phyloP scores from a whole-genome alignment of 2,888 invertebrate genomes.

The Alsophila aescularia region DNA sequence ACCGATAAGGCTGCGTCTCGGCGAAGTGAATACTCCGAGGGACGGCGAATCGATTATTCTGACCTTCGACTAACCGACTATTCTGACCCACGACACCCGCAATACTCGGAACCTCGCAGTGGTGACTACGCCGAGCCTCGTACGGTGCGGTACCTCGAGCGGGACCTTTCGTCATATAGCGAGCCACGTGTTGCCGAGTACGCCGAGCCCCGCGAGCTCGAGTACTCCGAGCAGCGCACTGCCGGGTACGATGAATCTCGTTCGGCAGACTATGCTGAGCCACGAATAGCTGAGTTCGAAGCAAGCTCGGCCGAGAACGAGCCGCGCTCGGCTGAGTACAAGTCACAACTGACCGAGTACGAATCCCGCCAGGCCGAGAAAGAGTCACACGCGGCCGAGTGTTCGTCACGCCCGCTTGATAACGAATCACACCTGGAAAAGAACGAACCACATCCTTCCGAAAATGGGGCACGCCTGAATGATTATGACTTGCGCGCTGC shows the following conservation, averaged over 20 bases:
- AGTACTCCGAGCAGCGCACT: background rate
- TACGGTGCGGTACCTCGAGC: slow-evolving; percentile 19
- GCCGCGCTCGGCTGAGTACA: slow-evolving; percentile 1
- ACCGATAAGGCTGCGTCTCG: slow-evolving; percentile 1
- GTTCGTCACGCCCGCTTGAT: too few relatives aligned
- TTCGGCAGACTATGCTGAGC: slow-evolving; percentile 2
- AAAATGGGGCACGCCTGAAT: too few relatives aligned
- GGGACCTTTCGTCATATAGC: background rate
- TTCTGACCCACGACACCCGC: slow-evolving; percentile 4
- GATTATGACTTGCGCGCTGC: too few relatives aligned
- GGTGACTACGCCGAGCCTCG: slow-evolving; percentile 19
- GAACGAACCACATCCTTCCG: too few relatives aligned
- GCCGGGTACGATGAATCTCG: slow-evolving; percentile 2
- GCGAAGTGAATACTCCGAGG: slow-evolving; percentile 16
- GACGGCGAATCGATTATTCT: background rate
- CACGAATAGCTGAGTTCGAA: background rate
- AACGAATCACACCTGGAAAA: too few relatives aligned
- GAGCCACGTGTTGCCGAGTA: slow-evolving; percentile 11
- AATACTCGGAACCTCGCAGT: slow-evolving; percentile 8
- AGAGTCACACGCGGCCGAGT: too few relatives aligned
- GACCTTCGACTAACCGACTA: slow-evolving; percentile 1
- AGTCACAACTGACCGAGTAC: too few relatives aligned
- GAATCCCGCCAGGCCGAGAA: too few relatives aligned
- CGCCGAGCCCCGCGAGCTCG: slow-evolving; percentile 3
- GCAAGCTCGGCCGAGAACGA: background rate